Conservation (phyloP, 2,888 invertebrate genomes). For the Pseudoips prasinana region DNA sequence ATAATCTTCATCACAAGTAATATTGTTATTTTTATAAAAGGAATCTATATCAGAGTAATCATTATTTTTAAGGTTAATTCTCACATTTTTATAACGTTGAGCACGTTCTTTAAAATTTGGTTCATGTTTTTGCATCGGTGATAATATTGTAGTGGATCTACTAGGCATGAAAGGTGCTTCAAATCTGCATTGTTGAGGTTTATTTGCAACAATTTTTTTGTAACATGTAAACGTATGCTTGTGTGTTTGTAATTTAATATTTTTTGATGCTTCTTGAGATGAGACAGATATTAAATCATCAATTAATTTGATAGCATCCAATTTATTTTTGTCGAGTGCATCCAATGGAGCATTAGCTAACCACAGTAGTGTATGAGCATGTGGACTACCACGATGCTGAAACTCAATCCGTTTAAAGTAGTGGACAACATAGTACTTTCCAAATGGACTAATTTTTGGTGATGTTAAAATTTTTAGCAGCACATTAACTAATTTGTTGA, state of each 20-base stretch:
- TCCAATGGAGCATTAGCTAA: conserved; percentile 46
- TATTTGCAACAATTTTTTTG: conserved; percentile 34
- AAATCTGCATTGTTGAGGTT: conserved; percentile 39
- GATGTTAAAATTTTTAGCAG: conserved; percentile 34
- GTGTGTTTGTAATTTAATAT: no score
- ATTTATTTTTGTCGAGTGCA: conserved; percentile 40
- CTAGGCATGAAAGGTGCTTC: conserved; percentile 41
- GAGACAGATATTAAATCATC: conserved; percentile 41
- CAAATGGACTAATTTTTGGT: conserved; percentile 37
- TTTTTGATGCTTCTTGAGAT: conserved; percentile 32
- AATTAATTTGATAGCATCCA: conserved; percentile 39
- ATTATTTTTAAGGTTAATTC: no score
- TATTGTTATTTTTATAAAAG: no score
- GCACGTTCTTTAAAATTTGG: no score
- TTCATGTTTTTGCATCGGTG: no score
- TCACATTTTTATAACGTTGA: no score
- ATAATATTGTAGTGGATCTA: conserved; percentile 35
- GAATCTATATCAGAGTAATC: conserved; percentile 38
- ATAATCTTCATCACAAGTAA: conserved; percentile 38
- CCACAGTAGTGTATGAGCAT: conserved; percentile 55
- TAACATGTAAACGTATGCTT: conserved; percentile 38
- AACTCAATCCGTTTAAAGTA: conserved; percentile 52
- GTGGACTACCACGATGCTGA: conserved; percentile 52
- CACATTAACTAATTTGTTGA: conserved; percentile 43
- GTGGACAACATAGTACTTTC: conserved; percentile 32